phyloP scores from a whole-genome alignment of 2,797 vertebrate species.

The Falco peregrinus region DNA sequence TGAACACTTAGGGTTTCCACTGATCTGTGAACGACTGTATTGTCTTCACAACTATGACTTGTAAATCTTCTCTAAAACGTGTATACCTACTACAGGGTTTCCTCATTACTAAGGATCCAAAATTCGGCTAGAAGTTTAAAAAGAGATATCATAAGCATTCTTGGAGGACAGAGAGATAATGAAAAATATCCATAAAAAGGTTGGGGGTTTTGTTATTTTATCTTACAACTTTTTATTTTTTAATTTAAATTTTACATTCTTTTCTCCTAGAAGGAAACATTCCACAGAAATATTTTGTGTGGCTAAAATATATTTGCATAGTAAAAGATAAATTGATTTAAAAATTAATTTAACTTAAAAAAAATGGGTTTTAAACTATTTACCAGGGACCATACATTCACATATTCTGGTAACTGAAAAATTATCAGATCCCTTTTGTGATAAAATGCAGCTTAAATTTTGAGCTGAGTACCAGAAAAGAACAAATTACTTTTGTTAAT shows the following conservation, averaged over 20 bases:
- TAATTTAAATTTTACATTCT: background rate
- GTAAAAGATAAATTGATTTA: background rate
- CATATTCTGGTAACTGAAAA: background rate
- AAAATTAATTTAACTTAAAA: background rate
- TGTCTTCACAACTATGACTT: conserved; percentile 61
- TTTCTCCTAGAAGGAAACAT: background rate
- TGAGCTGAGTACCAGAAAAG: background rate
- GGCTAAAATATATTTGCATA: background rate
- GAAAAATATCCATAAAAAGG: background rate
- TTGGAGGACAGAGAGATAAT: background rate
- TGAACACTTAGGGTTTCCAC: conserved; percentile 79
- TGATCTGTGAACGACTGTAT: conserved; percentile 75
- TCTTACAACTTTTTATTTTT: background rate
- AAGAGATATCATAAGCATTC: background rate
- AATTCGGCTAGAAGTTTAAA: background rate
- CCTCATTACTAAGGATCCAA: background rate
- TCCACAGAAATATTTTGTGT: background rate
- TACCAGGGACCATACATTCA: background rate
- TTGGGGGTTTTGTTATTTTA: background rate
- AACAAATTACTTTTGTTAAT: background rate
- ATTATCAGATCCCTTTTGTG: background rate
- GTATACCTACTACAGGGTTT: background rate
- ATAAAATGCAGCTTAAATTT: background rate
- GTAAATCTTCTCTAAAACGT: conserved; percentile 67
- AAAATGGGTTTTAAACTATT: background rate